phyloP scores from a whole-genome alignment of 2,797 vertebrate genomes.

The Coccyzus lansbergi region DNA sequence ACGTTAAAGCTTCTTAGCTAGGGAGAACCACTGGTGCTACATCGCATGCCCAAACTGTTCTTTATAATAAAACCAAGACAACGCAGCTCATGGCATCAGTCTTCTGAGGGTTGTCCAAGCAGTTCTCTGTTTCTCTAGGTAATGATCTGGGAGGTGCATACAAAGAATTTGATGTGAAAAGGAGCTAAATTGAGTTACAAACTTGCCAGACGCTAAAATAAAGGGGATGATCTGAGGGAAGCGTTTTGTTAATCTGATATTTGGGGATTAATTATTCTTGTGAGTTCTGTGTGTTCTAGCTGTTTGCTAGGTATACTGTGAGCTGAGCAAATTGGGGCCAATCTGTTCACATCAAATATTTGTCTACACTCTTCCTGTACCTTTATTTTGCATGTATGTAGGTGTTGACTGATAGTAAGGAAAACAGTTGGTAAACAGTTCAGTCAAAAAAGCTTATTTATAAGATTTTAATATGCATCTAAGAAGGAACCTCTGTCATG shows the following conservation, averaged over 20 bases:
- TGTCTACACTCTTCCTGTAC: constrained; percentile 13
- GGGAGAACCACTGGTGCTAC: neutral
- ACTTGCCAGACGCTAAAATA: neutral
- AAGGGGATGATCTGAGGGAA: neutral
- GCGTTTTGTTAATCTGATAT: constrained; percentile 6
- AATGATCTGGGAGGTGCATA: neutral
- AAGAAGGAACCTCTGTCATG: neutral
- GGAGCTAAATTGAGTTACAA: neutral
- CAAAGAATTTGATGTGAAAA: neutral
- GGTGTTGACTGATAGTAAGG: constrained; percentile 38
- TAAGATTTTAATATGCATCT: constrained; percentile 22
- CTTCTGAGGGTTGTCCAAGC: neutral
- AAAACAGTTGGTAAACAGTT: constrained; percentile 36
- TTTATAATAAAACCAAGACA: neutral
- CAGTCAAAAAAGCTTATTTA: constrained; percentile 24
- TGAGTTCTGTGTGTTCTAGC: neutral
- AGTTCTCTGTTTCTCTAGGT: neutral
- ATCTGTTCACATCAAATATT: constrained; percentile 49
- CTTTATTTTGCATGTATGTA: constrained; percentile 9
- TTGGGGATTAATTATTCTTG: constrained; percentile 13
- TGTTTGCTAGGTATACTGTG: constrained; percentile 17
- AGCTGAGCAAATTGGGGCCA: constrained; percentile 31
- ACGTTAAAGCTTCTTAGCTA: neutral
- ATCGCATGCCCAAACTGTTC: neutral
- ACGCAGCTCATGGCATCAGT: neutral